Conservation (phyloP, 2,888 invertebrate genomes). For the Napeogenes inachia region DNA sequence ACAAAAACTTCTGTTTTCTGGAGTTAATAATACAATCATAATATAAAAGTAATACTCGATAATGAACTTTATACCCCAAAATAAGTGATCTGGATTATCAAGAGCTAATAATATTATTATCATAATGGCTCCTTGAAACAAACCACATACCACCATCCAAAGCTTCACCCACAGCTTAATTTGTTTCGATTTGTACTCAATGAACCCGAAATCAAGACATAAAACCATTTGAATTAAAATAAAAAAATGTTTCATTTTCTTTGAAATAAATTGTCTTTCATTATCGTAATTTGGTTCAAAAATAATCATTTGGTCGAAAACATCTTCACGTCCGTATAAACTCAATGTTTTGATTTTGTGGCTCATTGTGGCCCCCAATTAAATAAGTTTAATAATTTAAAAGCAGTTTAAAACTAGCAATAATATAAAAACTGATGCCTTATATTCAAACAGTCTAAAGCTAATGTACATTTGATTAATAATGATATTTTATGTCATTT, state of each 20-base stretch:
- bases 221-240: neutral
- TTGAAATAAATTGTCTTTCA: neutral
- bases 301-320: neutral
- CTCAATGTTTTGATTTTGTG: no score
- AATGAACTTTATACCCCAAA: neutral
- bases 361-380: no score
- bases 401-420: no score
- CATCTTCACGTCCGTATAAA: no score
- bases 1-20: neutral
- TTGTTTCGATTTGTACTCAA: neutral
- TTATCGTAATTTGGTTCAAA: neutral
- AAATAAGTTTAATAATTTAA: no score
- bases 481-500: no score
- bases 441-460: no score
- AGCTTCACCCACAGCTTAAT: neutral
- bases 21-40: neutral
- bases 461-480: no score
- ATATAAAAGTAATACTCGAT: neutral
- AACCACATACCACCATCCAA: neutral
- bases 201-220: neutral
- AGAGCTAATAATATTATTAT: neutral
- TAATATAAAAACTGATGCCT: no score
- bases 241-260: neutral
- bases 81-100: neutral
- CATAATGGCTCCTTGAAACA: neutral